Evolutionary conservation across 2,888 invertebrate genomes (phyloP).

Genomic region (Agonopterix arenella): DNA sequence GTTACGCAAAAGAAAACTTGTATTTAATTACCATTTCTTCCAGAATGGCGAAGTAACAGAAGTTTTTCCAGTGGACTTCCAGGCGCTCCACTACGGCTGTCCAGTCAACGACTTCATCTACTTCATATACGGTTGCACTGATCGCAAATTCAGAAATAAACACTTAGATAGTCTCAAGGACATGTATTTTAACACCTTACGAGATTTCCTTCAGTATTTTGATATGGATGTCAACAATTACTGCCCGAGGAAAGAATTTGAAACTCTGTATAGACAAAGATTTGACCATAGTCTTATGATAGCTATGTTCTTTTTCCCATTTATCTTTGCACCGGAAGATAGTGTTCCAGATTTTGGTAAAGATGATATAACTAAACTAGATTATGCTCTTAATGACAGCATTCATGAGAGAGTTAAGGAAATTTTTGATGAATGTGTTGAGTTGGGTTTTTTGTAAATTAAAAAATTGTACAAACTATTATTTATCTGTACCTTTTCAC

Average conservation of each 20-base stretch:
- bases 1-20: too few species aligned
- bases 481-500: too few species aligned
- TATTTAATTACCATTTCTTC: background rate
- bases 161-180: conserved; percentile 32
- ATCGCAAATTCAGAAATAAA: conserved; percentile 30
- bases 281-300: conserved; percentile 35
- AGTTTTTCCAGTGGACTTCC: conserved; percentile 37
- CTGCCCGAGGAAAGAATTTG: conserved; percentile 32
- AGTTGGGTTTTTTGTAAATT: conserved; percentile 1
- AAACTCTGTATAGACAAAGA: conserved; percentile 26
- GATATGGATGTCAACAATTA: conserved; percentile 25
- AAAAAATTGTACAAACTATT: too few species aligned
- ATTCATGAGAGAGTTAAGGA: background rate
- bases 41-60: conserved; percentile 31
- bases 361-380: background rate
- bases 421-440: background rate
- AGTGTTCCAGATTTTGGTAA: conserved; percentile 25
- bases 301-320: conserved; percentile 23
- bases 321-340: conserved; percentile 30
- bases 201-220: conserved; percentile 30
- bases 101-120: conserved; percentile 37
- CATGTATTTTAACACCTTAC: conserved; percentile 30
- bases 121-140: conserved; percentile 34
- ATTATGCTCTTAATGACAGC: background rate
- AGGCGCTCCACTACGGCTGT: conserved; percentile 31